phyloP scores from a whole-genome alignment of 2,113 vertebrate genomes.

The Passer montanus region DNA sequence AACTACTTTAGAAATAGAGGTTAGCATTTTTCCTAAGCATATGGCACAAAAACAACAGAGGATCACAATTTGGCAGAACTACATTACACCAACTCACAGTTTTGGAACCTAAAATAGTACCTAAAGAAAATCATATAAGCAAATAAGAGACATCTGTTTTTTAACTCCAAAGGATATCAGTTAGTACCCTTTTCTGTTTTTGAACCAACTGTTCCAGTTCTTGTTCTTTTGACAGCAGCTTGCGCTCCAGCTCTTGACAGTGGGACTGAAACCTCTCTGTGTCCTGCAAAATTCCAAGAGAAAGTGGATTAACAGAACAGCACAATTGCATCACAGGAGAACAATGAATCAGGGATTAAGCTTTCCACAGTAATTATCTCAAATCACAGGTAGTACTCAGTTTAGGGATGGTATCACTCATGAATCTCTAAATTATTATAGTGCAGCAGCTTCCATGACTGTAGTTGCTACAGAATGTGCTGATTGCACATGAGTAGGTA shows the following conservation, averaged over 20 bases:
- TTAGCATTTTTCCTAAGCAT: background rate
- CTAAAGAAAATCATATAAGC: background rate
- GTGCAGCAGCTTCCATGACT: background rate
- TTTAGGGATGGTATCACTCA: background rate
- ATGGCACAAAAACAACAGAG: background rate
- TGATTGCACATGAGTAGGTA: background rate
- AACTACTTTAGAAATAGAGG: background rate
- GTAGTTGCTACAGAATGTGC: background rate
- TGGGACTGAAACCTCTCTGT: constrained; percentile 81
- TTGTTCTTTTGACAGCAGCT: constrained; percentile 84
- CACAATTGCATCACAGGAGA: background rate
- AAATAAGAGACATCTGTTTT: background rate
- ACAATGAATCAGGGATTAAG: background rate
- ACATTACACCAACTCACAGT: background rate
- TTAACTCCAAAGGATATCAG: background rate
- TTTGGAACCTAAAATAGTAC: background rate
- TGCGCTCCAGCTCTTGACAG: constrained; percentile 83
- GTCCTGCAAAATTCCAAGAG: constrained; percentile 76
- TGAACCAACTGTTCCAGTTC: constrained; percentile 85
- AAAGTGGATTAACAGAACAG: background rate
- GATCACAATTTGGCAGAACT: background rate
- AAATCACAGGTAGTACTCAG: background rate
- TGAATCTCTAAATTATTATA: background rate
- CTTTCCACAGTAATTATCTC: background rate
- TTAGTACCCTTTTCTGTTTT: constrained; percentile 84